phyloP scores from a whole-genome alignment of 2,888 invertebrate species.

The Pristionchus fissidentatus region DNA sequence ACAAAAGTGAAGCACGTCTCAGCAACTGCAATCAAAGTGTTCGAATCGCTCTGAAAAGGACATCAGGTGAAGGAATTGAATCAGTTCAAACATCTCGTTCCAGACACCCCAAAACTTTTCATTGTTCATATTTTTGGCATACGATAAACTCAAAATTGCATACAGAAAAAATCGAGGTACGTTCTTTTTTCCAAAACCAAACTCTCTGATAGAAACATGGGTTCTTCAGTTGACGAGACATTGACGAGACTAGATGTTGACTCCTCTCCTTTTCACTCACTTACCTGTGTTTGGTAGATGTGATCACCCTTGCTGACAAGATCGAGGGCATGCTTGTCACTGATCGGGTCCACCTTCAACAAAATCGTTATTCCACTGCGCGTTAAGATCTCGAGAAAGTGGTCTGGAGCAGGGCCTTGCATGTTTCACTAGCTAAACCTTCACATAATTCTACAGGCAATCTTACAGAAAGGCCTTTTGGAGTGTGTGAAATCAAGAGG shows the following conservation, averaged over 20 bases:
- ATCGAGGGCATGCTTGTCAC: neutral
- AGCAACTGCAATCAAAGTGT: neutral
- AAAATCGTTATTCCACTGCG: neutral
- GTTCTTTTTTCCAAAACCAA: neutral
- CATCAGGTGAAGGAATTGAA: neutral
- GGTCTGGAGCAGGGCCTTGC: no score
- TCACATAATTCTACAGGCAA: no score
- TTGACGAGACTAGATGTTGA: no score
- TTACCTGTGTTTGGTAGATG: constrained; percentile 36
- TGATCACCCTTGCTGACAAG: constrained; percentile 15
- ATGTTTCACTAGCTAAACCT: no score
- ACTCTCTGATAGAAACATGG: neutral
- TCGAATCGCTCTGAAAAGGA: neutral
- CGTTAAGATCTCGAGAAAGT: no score
- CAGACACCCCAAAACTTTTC: no score
- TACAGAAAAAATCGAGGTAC: neutral
- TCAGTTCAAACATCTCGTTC: neutral
- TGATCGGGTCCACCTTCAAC: neutral
- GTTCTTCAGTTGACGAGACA: no score
- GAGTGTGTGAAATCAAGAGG: no score
- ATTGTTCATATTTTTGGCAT: neutral
- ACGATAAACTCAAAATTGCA: neutral
- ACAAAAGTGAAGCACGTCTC: constrained; percentile 30
- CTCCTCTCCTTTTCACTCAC: no score
- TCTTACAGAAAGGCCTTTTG: no score